Conservation (phyloP, 2,888 invertebrate species). For the Carcina quercana region DNA sequence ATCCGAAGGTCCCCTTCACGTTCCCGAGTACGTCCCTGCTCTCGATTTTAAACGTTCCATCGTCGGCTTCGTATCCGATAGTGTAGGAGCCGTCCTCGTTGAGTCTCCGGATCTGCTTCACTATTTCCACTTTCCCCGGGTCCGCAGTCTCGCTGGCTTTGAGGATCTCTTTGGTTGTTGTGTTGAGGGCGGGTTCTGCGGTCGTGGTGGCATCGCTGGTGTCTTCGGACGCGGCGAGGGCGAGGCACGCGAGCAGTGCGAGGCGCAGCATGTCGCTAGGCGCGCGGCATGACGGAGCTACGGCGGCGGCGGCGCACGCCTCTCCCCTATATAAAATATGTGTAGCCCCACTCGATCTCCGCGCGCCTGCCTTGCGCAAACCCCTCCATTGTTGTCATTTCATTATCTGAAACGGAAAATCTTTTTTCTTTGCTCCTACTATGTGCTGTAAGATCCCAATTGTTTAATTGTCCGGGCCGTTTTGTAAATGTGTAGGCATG, state of each 20-base stretch:
- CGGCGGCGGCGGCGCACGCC: conserved; percentile 48
- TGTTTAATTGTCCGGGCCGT: conserved; percentile 64
- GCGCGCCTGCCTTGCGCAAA: conserved; percentile 66
- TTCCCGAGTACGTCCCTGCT: conserved; percentile 86
- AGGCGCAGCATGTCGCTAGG: conserved; percentile 59
- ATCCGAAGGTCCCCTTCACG: conserved; percentile 89
- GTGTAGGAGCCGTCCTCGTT: conserved; percentile 91
- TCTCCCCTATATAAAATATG: conserved; percentile 69
- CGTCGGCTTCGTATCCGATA: conserved; percentile 89
- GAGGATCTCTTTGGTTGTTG: conserved; percentile 69
- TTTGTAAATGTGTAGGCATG: conserved; percentile 42
- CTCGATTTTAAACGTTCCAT: conserved; percentile 90
- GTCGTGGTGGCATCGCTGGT: conserved; percentile 37
- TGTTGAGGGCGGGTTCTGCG: conserved; percentile 39
- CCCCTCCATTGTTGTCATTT: conserved; percentile 67
- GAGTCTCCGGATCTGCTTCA: conserved; percentile 86
- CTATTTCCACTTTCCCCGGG: conserved; percentile 82
- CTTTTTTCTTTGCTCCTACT: conserved; percentile 62
- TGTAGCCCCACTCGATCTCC: conserved; percentile 64
- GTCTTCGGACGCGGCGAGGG: conserved; percentile 32
- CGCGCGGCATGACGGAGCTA: conserved; percentile 62
- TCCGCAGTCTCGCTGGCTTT: conserved; percentile 78
- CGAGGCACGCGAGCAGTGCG: conserved; percentile 48
- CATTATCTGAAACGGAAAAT: conserved; percentile 74
- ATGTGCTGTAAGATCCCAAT: conserved; percentile 60